phyloP scores from a whole-genome alignment of 2,797 vertebrate species.

The Sandelia bainsii region DNA sequence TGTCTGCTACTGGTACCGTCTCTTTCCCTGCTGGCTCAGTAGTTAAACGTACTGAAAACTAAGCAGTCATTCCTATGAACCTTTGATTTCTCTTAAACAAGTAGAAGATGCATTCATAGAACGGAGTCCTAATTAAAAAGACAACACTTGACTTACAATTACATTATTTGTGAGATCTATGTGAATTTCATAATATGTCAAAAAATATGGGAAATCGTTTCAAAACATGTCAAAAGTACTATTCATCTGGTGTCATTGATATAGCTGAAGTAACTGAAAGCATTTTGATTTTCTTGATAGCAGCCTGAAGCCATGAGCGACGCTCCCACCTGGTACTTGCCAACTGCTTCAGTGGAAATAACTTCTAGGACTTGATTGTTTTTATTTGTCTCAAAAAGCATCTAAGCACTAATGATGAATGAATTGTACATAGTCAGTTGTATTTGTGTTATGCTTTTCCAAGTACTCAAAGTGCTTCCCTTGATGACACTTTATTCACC shows the following conservation, averaged over 20 bases:
- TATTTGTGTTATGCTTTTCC: conserved; percentile 38
- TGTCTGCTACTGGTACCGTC: conserved; percentile 24
- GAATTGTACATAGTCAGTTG: conserved; percentile 60
- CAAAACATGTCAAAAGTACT: not conserved
- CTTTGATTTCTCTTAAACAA: conserved; percentile 5
- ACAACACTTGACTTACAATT: not conserved
- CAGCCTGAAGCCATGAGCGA: conserved; percentile 2
- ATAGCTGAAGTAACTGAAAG: conserved; percentile 46
- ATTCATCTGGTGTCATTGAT: conserved; percentile 15
- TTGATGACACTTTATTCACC: conserved; percentile 48
- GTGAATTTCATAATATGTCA: not conserved
- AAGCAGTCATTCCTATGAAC: conserved; percentile 14
- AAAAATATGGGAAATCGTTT: not conserved
- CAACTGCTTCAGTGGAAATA: conserved; percentile 35
- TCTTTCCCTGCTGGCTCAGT: conserved; percentile 2
- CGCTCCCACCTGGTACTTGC: conserved; percentile 51
- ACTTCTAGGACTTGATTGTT: conserved; percentile 11
- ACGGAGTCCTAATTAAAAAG: not conserved
- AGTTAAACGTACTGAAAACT: conserved; percentile 1
- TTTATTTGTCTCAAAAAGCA: conserved; percentile 3
- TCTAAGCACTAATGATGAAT: conserved; percentile 52
- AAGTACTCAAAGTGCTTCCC: conserved; percentile 60
- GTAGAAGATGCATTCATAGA: not conserved
- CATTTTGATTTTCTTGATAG: conserved; percentile 45
- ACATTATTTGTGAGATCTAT: not conserved